phyloP scores from a whole-genome alignment of 2,888 invertebrate species.

The Notodonta dromedarius region DNA sequence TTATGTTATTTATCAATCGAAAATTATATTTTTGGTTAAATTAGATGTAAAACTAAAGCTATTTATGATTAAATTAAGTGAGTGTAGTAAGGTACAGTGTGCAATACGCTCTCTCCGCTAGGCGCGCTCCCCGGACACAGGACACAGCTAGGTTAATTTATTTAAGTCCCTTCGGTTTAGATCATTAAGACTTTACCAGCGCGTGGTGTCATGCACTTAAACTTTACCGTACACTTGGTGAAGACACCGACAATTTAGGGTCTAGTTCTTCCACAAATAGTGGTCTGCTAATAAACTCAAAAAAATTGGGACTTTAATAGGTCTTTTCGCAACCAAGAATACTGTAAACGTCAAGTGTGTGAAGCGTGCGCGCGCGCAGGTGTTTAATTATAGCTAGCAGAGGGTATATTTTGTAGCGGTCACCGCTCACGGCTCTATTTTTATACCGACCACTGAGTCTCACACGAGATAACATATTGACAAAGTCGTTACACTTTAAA shows the following conservation, averaged over 20 bases:
- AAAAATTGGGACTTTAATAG: background rate
- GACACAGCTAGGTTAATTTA: slow-evolving; percentile 43
- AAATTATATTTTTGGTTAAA: slow-evolving; percentile 23
- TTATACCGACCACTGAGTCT: slow-evolving; percentile 67
- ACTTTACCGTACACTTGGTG: background rate
- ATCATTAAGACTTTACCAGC: slow-evolving; percentile 61
- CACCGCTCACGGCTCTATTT: slow-evolving; percentile 68
- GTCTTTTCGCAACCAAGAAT: background rate
- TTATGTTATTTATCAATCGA: slow-evolving; percentile 8
- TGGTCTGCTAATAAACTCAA: too few relatives aligned
- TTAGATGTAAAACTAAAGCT: slow-evolving; percentile 17
- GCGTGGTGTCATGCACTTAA: slow-evolving; percentile 8
- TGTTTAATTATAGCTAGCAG: slow-evolving; percentile 47
- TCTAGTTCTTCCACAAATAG: too few relatives aligned
- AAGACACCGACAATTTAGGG: too few relatives aligned
- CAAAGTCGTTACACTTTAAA: slow-evolving; percentile 42
- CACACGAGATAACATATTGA: slow-evolving; percentile 40
- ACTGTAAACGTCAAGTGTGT: background rate
- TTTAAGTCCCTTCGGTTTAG: slow-evolving; percentile 52
- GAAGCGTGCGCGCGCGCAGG: slow-evolving; percentile 14
- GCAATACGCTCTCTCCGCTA: slow-evolving; percentile 1
- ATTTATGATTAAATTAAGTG: slow-evolving; percentile 3
- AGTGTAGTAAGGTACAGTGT: background rate
- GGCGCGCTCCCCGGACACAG: slow-evolving; percentile 35
- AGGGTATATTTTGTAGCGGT: slow-evolving; percentile 60